Evolutionary conservation across 2,888 invertebrate species (phyloP).

Genomic region (Pycnomerus fuliginosus): DNA sequence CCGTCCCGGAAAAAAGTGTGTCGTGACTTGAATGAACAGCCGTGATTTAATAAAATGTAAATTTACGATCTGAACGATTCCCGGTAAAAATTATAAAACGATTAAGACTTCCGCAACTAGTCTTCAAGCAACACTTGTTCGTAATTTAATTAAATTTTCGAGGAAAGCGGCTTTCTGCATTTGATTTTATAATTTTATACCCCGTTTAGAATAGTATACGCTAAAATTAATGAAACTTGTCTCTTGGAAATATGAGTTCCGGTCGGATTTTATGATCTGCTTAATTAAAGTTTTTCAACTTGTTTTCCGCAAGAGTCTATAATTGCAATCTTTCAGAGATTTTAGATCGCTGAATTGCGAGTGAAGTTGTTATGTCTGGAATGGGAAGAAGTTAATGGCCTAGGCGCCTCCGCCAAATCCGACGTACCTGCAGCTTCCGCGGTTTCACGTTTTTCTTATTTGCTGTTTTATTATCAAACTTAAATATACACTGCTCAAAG

Average conservation of each 20-base stretch:
- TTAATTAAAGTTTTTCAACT: constrained; percentile 7
- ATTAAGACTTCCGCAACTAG: constrained; percentile 1
- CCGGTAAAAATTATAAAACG: too few relatives aligned
- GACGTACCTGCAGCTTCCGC: constrained; percentile 3
- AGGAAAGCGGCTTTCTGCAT: constrained; percentile 4
- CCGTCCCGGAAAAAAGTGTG: too few relatives aligned
- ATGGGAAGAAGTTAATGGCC: constrained; percentile 8
- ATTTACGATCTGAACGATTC: too few relatives aligned
- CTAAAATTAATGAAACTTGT: constrained; percentile 7
- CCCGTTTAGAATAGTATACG: constrained; percentile 2
- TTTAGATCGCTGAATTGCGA: constrained; percentile 6
- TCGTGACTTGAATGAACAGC: too few relatives aligned
- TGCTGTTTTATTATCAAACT: too few relatives aligned
- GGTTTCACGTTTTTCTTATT: constrained; percentile 13
- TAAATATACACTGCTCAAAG: too few relatives aligned
- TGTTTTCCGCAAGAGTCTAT: background rate
- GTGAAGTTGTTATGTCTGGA: constrained; percentile 3
- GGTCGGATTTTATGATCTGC: constrained; percentile 5
- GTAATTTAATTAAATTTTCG: constrained; percentile 11
- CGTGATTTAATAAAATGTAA: too few relatives aligned
- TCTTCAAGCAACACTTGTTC: constrained; percentile 7
- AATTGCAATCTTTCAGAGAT: too few relatives aligned
- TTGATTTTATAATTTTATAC: constrained; percentile 13
- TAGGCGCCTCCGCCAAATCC: constrained; percentile 8
- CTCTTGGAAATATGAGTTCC: constrained; percentile 4